phyloP scores from a whole-genome alignment of 2,888 invertebrate genomes.

The Drosophila cyrtoloma region DNA sequence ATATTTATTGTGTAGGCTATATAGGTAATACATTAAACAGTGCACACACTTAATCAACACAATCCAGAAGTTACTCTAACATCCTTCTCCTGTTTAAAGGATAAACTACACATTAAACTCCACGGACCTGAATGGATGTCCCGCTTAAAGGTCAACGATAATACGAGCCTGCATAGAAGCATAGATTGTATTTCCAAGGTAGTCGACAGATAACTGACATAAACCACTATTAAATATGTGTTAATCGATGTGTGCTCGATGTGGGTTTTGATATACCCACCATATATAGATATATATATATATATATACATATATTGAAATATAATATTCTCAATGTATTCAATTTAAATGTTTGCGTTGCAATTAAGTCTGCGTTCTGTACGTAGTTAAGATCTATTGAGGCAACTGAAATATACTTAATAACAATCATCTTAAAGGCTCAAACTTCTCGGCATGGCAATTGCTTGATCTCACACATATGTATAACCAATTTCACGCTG shows the following conservation, averaged over 20 bases:
- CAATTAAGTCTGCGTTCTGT: slow-evolving; percentile 9
- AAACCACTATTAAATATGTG: slow-evolving; percentile 20
- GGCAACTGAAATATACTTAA: slow-evolving; percentile 1
- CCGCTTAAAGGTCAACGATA: slow-evolving; percentile 87
- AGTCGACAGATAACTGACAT: slow-evolving; percentile 39
- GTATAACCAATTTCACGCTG: slow-evolving; percentile 27
- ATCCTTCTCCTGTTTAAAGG: slow-evolving; percentile 69
- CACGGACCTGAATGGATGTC: slow-evolving; percentile 89
- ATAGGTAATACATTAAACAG: neutral
- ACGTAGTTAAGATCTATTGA: slow-evolving; percentile 11
- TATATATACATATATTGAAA: neutral
- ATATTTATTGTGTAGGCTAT: neutral
- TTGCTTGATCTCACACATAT: slow-evolving; percentile 29
- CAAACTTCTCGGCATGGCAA: slow-evolving; percentile 22
- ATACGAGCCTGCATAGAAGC: slow-evolving; percentile 89
- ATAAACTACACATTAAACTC: slow-evolving; percentile 78
- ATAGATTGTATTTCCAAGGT: slow-evolving; percentile 89
- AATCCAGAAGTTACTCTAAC: slow-evolving; percentile 19
- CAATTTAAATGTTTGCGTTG: slow-evolving; percentile 18
- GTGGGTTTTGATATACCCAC: slow-evolving; percentile 15
- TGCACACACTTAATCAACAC: slow-evolving; percentile 5
- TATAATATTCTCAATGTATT: slow-evolving; percentile 11
- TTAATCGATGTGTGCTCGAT: slow-evolving; percentile 49
- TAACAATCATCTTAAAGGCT: slow-evolving; percentile 8
- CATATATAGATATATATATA: neutral